phyloP scores from a whole-genome alignment of 92 coral and sea anemone species.

The Porites lobata region DNA sequence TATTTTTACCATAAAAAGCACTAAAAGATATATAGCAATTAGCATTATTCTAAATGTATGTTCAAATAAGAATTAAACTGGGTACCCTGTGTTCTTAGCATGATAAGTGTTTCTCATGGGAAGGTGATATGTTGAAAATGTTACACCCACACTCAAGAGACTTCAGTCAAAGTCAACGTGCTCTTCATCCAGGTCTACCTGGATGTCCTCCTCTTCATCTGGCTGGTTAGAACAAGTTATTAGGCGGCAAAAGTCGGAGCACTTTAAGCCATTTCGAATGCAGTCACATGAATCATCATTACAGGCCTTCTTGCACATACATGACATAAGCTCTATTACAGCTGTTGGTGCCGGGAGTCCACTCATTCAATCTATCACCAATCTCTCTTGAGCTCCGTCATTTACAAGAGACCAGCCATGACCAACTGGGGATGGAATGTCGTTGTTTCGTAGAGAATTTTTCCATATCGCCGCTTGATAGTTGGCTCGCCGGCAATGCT shows the following conservation, averaged over 20 bases:
- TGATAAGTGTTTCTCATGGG: slow-evolving; percentile 10
- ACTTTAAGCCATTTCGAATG: slow-evolving; percentile 37
- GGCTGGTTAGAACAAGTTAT: slow-evolving; percentile 19
- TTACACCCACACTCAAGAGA: background rate
- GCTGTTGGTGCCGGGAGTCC: slow-evolving; percentile 58
- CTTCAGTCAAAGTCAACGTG: slow-evolving; percentile 42
- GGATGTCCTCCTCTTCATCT: slow-evolving; percentile 48
- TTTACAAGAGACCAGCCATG: slow-evolving; percentile 34
- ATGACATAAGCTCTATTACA: slow-evolving; percentile 53
- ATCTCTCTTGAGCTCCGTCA: slow-evolving; percentile 36
- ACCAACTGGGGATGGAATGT: slow-evolving; percentile 41
- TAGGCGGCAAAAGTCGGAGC: slow-evolving; percentile 42
- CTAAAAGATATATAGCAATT: background rate
- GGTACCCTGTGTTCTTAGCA: slow-evolving; percentile 13
- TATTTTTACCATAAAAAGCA: background rate
- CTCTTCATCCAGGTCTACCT: slow-evolving; percentile 52
- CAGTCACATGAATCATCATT: slow-evolving; percentile 40
- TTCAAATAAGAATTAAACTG: background rate
- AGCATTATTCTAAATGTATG: background rate
- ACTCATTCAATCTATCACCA: slow-evolving; percentile 60
- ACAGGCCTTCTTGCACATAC: slow-evolving; percentile 59
- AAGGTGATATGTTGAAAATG: slow-evolving; percentile 17
- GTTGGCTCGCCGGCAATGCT: slow-evolving; percentile 26
- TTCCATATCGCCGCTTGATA: slow-evolving; percentile 37
- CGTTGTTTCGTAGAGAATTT: slow-evolving; percentile 31